phyloP scores from a whole-genome alignment of 2,888 invertebrate species.

The Drosophila atroscutellata region DNA sequence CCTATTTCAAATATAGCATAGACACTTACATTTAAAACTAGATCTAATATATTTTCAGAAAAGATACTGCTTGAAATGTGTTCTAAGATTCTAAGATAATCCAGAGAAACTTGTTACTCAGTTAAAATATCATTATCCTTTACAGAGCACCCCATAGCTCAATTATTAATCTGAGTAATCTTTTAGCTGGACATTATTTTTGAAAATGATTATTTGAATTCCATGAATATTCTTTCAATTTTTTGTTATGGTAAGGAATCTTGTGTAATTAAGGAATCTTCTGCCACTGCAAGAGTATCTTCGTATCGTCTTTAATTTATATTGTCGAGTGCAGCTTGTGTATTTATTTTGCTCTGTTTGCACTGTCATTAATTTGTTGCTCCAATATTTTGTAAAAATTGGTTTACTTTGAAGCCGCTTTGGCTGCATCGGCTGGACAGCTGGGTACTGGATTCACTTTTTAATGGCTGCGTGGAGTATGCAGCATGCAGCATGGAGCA shows the following conservation, averaged over 20 bases:
- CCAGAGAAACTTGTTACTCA: background rate
- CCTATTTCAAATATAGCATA: background rate
- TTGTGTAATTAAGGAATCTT: background rate
- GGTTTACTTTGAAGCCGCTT: slow-evolving; percentile 68
- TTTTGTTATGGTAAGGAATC: too few species aligned
- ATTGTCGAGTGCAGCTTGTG: slow-evolving; percentile 21
- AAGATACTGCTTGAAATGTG: background rate
- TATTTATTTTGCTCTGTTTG: slow-evolving; percentile 51
- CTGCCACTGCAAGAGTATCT: background rate
- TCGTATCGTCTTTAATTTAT: background rate
- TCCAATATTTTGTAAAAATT: slow-evolving; percentile 78
- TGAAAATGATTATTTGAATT: background rate
- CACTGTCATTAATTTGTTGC: slow-evolving; percentile 77
- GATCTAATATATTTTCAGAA: background rate
- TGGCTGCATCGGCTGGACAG: slow-evolving; percentile 42
- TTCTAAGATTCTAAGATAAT: background rate
- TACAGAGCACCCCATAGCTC: background rate
- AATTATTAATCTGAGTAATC: background rate
- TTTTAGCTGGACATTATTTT: background rate
- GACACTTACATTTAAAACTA: background rate
- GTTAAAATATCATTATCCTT: background rate
- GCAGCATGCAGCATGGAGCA: background rate
- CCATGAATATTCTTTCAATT: too few species aligned
- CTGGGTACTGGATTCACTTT: slow-evolving; percentile 73
- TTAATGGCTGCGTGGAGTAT: slow-evolving; percentile 70